Evolutionary conservation across 2,797 vertebrate genomes (phyloP), one percentile per base, ranked within the genome.

Genomic region (Sebastes nivosus): DNA sequence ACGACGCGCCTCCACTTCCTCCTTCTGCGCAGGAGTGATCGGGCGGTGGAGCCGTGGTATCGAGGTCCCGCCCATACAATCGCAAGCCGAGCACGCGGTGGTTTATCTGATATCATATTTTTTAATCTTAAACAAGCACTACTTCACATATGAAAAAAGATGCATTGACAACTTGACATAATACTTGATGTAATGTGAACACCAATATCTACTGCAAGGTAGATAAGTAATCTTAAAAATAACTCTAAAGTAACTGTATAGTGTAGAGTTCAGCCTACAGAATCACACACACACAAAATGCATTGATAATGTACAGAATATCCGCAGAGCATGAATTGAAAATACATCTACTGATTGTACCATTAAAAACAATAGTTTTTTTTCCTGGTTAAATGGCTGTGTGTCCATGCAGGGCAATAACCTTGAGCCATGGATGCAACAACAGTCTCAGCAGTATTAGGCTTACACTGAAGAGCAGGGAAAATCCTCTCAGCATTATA

Each of bases 401-500:
- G 50, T 36, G 71, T 71, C 55, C 25, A 36, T 46, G 32, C 25
- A 57, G 61, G 55, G 29, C 36, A 57, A 29, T 60, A 71, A 81
- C 38, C 80, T 79, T 61, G 34, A 74, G 71, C 57, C 27, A 32
- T 55, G 61, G 60, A 75, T 55, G 46, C 65, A 77, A 69, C 75
- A 79, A 73, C 60, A 50, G 64, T 32, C 73, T 82, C 54, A 42
- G 77, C 81, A 50, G 70, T 34, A 81, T 82, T 75, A 80, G 67
- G 87, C 70, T 87, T 72, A 77, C 10, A 58, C 46, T 71, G 60
- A 75, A 82, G 24, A 75, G 78, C 80, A 59, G 59, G 42, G 64
- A 29, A 75, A 90, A 84, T 86, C 71, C 86, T 55, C 22, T 82
- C 65, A 57, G 27, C 12, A 24, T 29, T 66, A 32, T 10, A 60